Evolutionary conservation across 1,140 invertebrate genomes (phyloP).

Genomic region (Diabrotica undecimpunctata): DNA sequence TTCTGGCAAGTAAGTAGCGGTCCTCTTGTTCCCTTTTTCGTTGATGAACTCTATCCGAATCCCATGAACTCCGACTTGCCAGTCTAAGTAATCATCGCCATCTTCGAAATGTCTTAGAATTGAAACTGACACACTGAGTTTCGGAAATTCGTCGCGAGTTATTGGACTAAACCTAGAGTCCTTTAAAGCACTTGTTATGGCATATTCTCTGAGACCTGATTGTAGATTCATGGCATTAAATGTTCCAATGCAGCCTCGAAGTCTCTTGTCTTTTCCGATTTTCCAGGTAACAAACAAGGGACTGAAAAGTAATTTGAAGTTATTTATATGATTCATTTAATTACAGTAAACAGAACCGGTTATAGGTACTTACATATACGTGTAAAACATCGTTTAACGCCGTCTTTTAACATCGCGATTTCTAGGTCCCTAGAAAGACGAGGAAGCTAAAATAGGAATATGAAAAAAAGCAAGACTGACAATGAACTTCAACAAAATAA

Average conservation of each 20-base stretch:
- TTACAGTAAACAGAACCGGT: too few species aligned
- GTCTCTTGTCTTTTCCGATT: conserved; percentile 86
- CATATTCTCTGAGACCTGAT: conserved; percentile 91
- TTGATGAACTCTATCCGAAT: conserved; percentile 97
- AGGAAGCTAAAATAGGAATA: too few species aligned
- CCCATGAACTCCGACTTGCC: conserved; percentile 95
- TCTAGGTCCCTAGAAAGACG: too few species aligned
- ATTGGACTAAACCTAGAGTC: conserved; percentile 97
- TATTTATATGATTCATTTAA: not conserved
- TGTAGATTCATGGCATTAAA: conserved; percentile 94
- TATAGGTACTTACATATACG: too few species aligned
- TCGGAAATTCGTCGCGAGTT: conserved; percentile 86
- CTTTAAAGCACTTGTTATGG: conserved; percentile 95
- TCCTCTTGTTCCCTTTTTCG: conserved; percentile 91
- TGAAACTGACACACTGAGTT: conserved; percentile 92
- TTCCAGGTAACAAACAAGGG: conserved; percentile 99
- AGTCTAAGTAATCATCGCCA: conserved; percentile 91
- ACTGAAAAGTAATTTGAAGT: conserved; percentile 60
- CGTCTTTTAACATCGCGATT: too few species aligned
- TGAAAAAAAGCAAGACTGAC: too few species aligned
- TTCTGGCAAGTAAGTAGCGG: conserved; percentile 96
- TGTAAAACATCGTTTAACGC: too few species aligned
- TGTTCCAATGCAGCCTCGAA: conserved; percentile 93
- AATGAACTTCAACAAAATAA: too few species aligned
- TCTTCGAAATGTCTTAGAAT: conserved; percentile 95